A percentile compares a stretch with the other conserved stretches of the same genome.
These are phyloP conservation scores for Temnothorax nylanderi DNA, from an alignment of 1,140 invertebrate genomes.

Conservation along the genomic window DNA sequence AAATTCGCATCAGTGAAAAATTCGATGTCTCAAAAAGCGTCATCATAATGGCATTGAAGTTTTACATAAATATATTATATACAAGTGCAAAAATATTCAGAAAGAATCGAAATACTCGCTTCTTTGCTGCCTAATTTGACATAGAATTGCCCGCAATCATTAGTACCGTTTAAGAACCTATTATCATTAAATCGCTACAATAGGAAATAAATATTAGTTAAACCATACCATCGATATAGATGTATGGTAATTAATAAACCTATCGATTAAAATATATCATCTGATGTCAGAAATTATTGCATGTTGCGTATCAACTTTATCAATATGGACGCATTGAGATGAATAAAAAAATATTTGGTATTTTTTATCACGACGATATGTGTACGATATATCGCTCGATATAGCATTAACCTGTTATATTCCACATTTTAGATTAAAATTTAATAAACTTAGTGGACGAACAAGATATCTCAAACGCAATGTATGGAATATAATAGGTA, in stretches of 20 bases:
- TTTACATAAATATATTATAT: background rate
- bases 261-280: conserved; percentile 31
- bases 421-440: background rate
- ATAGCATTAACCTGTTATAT: conserved; percentile 20
- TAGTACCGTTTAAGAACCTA: background rate
- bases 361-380: background rate
- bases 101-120: background rate
- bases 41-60: conserved; percentile 20
- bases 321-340: conserved; percentile 22
- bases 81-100: background rate
- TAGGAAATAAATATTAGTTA: conserved; percentile 37
- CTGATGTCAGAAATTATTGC: conserved; percentile 14
- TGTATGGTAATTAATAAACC: background rate
- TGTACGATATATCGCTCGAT: background rate
- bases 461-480: background rate
- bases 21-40: background rate
- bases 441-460: background rate
- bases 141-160: background rate
- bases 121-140: conserved; percentile 4
- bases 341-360: conserved; percentile 26
- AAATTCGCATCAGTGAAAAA: background rate
- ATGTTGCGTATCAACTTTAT: conserved; percentile 30
- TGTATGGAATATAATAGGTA: background rate
- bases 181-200: background rate
- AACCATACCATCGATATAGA: background rate